A percentile compares a stretch with the other conserved stretches of the same genome.
Evolutionary conservation across 2,113 vertebrate genomes (phyloP).

Genomic region (Strigops habroptila): DNA sequence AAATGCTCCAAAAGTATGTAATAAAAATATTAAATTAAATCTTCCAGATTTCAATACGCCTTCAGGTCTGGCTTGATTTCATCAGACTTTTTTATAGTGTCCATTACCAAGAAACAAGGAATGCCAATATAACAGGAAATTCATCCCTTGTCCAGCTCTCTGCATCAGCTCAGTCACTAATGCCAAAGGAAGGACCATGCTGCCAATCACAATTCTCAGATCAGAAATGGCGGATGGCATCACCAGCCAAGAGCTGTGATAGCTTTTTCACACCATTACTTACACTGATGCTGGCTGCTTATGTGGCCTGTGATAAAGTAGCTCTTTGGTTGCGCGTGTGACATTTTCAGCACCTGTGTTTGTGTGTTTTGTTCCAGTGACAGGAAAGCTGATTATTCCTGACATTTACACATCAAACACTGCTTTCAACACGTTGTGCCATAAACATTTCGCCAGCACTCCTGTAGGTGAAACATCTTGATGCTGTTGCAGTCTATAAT

Average conservation of each 20-base stretch:
- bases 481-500: conserved; percentile 31
- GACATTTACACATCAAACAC: conserved; percentile 50
- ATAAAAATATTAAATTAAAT: conserved; percentile 64
- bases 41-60: conserved; percentile 63
- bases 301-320: background rate
- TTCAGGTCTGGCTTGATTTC: conserved; percentile 24
- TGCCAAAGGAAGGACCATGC: background rate
- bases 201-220: rapidly evolving
- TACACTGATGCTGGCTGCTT: background rate
- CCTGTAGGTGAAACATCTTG: conserved; percentile 42
- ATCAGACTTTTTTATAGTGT: background rate
- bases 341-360: background rate
- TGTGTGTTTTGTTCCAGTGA: background rate
- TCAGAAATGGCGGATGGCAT: rapidly evolving
- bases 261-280: background rate
- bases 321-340: background rate
- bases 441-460: conserved; percentile 6
- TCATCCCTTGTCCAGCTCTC: background rate
- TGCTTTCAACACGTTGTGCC: background rate
- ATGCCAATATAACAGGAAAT: background rate
- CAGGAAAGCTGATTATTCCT: background rate
- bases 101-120: background rate
- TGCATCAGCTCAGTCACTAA: rapidly evolving
- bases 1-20: conserved; percentile 70
- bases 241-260: background rate